Percentiles rank a stretch among this genome's conserved stretches.
phyloP scores from a whole-genome alignment of 2,888 invertebrate species.

The Aleiodes testaceus region DNA sequence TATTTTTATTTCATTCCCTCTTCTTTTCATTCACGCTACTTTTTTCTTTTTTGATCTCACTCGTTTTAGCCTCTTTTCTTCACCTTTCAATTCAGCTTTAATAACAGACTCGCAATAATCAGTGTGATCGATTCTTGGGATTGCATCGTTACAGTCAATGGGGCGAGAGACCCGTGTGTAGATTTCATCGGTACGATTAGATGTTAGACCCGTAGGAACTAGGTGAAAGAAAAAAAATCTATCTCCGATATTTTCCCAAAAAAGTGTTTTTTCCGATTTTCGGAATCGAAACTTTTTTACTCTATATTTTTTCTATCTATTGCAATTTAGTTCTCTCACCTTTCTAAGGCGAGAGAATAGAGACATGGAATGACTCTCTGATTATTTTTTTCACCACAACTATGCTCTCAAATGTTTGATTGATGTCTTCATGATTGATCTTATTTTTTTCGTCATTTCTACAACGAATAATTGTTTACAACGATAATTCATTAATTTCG shows the following conservation, averaged over 20 bases:
- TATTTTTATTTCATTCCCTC: conserved; percentile 28
- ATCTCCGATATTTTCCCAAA: no score
- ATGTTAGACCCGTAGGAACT: conserved; percentile 3
- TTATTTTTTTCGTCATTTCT: no score
- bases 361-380: no score
- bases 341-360: no score
- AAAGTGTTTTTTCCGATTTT: no score
- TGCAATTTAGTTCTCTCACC: not conserved
- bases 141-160: conserved; percentile 31
- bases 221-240: conserved; percentile 35
- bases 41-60: not conserved
- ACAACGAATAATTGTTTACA: no score
- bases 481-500: not conserved
- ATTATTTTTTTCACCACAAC: no score
- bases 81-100: conserved; percentile 23
- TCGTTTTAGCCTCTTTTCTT: conserved; percentile 5
- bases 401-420: no score
- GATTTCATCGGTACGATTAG: conserved; percentile 26
- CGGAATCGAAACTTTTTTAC: conserved; percentile 2
- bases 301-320: not conserved
- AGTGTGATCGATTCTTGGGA: conserved; percentile 37
- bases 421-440: no score
- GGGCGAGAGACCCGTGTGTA: not conserved
- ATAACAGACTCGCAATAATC: conserved; percentile 28
- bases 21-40: conserved; percentile 1